A percentile compares a stretch with the other conserved stretches of the same genome.
Conservation (phyloP, 2,113 vertebrate genomes). For the Mus spicilegus region DNA sequence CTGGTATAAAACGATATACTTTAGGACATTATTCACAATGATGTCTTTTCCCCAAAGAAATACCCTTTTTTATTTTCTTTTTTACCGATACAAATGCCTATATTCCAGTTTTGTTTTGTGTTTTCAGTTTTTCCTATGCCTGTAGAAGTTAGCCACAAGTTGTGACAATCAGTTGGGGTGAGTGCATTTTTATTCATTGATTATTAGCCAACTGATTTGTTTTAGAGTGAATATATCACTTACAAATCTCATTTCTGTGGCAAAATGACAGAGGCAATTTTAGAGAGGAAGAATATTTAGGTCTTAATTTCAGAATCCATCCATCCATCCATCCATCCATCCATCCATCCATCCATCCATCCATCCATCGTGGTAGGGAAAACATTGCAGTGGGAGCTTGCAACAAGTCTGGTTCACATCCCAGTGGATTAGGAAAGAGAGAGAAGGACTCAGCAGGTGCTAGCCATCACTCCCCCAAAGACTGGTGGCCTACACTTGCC, state of each 20-base stretch:
- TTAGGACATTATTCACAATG: constrained; percentile 42
- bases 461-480: background rate
- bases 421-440: background rate
- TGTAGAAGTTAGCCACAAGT: background rate
- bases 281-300: background rate
- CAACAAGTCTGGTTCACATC: background rate
- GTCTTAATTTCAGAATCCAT: background rate
- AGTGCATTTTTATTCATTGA: background rate
- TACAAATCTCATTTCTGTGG: background rate
- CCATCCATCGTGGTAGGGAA: background rate
- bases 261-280: background rate
- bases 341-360: background rate
- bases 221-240: background rate
- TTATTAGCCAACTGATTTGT: background rate
- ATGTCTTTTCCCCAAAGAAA: constrained; percentile 7
- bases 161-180: background rate
- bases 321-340: background rate
- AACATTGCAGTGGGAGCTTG: background rate
- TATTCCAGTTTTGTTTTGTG: background rate
- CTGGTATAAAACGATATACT: background rate
- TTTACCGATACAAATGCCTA: background rate
- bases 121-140: background rate
- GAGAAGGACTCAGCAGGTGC: background rate
- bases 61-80: background rate
- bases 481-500: background rate